Evolutionary conservation across 2,113 vertebrate genomes (phyloP), one percentile per base, ranked within the genome.

Genomic region (Mola mola): DNA sequence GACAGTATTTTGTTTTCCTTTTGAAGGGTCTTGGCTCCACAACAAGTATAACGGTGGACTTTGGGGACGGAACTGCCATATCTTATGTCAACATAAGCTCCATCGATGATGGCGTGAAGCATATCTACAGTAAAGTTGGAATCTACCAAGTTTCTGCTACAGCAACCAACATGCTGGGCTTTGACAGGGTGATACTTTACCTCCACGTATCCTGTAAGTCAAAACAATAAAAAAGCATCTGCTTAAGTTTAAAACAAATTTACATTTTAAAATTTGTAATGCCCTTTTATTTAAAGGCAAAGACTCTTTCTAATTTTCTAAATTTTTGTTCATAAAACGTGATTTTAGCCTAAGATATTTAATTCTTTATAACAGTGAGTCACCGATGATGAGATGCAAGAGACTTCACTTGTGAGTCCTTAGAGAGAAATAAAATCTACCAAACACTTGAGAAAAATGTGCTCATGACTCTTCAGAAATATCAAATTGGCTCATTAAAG

Each of bases 31-130:
- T 96, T 5, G 86, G 95, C 29, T 94, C 94, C 57, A 93, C 90
- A 58, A 96, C 95, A 2, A 93, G 95, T 51, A 92, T 97, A 51
- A 95, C 92, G 2, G 92, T 97, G 86, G 96, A 97, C 74, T 97
- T 97, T 36, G 96, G 96, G 0, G 96, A 97, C 0, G 96, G 96
- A 21, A 95, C 93, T 0, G 81, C 96, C 0, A 92, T 96, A 40
- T 96, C 95, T 0, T 97, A 96, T 0, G 93, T 94, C 36, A 97
- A 97, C 71, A 92, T 96, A 53, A 97, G 94, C 84, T 95, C 94
- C 1, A 96, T 93, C 24, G 95, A 97, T 21, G 94, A 96, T 8
- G 95, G 95, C 6, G 92, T 97, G 90, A 96, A 92, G 56, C 96
- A 97, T 1, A 57, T 92, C 72, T 97, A 95, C 86, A 92, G 92